These are phyloP conservation scores for Tethya wilhelma DNA, from an alignment of 37 sponge, comb jelly and placozoan genomes.

Conservation along the genomic window DNA sequence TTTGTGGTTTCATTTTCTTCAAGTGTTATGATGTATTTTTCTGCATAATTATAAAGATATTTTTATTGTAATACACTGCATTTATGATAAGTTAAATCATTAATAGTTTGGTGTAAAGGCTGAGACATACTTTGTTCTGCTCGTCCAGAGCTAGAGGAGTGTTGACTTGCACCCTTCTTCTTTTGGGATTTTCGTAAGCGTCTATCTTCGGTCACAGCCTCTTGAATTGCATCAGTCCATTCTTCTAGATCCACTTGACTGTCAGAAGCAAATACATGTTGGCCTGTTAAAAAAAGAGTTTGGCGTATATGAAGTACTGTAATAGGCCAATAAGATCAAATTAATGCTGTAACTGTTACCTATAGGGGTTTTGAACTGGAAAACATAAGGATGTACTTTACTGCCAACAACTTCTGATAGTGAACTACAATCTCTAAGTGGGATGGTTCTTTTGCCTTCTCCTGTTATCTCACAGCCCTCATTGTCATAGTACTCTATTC, in stretches of 20 bases:
- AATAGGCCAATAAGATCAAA: background rate
- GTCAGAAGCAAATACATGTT: constrained; percentile 66
- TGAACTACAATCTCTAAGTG: constrained; percentile 55
- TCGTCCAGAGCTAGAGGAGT: too few relatives aligned
- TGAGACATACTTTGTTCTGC: background rate
- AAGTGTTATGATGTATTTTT: constrained; percentile 45
- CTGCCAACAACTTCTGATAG: constrained; percentile 28
- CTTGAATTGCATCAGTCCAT: constrained; percentile 57
- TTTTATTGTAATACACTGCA: background rate
- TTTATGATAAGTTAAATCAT: background rate
- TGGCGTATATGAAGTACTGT: background rate
- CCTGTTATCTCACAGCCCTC: constrained; percentile 17
- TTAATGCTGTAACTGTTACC: constrained; percentile 21
- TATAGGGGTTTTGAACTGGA: constrained; percentile 60
- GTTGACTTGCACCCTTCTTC: too few relatives aligned
- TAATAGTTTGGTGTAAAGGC: background rate
- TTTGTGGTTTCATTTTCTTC: constrained; percentile 52
- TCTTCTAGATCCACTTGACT: constrained; percentile 57
- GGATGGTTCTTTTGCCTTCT: constrained; percentile 58
- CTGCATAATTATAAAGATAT: constrained; percentile 13
- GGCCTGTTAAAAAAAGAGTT: constrained; percentile 44
- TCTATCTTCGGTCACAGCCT: constrained; percentile 51
- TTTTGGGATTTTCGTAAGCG: too few relatives aligned
- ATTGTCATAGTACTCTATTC: constrained; percentile 77
- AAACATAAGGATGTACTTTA: constrained; percentile 65